Percentiles rank a stretch among this genome's conserved stretches.
These are phyloP conservation scores for Gallinago stenura DNA, from an alignment of 2,797 vertebrate genomes.

Conservation along the genomic window DNA sequence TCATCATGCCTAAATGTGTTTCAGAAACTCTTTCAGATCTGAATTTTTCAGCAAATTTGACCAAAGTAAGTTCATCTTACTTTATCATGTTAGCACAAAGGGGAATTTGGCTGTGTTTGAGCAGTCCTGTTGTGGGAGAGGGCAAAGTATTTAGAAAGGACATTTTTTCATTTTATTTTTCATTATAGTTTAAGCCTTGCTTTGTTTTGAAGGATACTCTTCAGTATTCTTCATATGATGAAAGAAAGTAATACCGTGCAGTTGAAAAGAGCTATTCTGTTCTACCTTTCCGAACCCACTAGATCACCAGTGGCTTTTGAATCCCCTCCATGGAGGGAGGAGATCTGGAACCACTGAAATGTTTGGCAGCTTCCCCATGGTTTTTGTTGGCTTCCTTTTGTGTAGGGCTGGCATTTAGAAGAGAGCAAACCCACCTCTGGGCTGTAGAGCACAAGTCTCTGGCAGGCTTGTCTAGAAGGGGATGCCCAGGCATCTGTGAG, in stretches of 20 bases:
- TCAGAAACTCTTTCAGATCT: not conserved
- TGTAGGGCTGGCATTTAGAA: not conserved
- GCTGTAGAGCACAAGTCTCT: not conserved
- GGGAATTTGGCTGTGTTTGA: not conserved
- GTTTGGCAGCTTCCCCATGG: not conserved
- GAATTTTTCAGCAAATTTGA: not conserved
- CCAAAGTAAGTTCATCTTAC: not conserved
- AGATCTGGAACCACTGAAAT: not conserved
- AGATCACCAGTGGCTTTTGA: not conserved
- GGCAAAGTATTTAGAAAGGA: not conserved
- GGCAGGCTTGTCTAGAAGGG: not conserved
- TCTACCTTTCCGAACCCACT: not conserved
- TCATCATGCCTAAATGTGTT: not conserved
- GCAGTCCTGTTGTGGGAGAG: not conserved
- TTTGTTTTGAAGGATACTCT: not conserved
- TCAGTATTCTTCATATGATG: not conserved
- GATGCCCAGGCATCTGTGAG: not conserved
- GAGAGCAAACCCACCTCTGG: not conserved
- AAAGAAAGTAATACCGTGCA: not conserved
- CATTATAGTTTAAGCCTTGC: not conserved
- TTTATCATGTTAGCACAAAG: not conserved
- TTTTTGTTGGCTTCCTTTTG: not conserved
- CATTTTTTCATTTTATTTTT: not conserved
- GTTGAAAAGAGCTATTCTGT: not conserved
- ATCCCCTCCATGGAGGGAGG: not conserved